Conservation (phyloP, 2,888 invertebrate species). For the Stictocephala bisonia region DNA sequence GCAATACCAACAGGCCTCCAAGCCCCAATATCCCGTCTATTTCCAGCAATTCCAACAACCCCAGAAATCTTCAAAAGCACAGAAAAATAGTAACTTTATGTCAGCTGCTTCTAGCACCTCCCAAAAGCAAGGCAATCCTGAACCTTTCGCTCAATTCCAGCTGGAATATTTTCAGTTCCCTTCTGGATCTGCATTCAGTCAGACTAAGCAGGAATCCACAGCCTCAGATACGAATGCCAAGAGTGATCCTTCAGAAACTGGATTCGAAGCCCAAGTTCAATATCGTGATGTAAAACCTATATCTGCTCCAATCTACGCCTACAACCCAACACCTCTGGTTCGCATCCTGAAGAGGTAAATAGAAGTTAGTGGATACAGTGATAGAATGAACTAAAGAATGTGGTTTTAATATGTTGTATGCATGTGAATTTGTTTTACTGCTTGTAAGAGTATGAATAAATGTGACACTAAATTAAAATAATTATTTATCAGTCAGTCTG, state of each 20-base stretch:
- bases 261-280: conserved; percentile 17
- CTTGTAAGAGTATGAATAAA: no score
- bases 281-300: conserved; percentile 24
- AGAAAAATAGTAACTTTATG: no score
- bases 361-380: no score
- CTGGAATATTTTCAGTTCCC: neutral
- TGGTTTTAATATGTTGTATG: no score
- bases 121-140: no score
- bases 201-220: neutral
- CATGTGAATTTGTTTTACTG: no score
- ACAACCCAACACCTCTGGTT: conserved; percentile 20
- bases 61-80: neutral
- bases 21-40: no score
- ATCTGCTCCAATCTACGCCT: conserved; percentile 23
- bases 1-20: neutral
- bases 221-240: neutral
- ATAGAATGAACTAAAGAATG: no score
- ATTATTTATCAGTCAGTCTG: no score
- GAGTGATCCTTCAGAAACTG: neutral
- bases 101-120: no score
- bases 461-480: no score
- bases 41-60: no score
- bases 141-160: neutral
- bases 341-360: conserved; percentile 31
- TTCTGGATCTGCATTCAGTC: neutral